Percentiles rank a stretch among this genome's conserved stretches.
phyloP scores from a whole-genome alignment of 35 echinoderm and acorn worm species.

The Eucidaris tribuloides region DNA sequence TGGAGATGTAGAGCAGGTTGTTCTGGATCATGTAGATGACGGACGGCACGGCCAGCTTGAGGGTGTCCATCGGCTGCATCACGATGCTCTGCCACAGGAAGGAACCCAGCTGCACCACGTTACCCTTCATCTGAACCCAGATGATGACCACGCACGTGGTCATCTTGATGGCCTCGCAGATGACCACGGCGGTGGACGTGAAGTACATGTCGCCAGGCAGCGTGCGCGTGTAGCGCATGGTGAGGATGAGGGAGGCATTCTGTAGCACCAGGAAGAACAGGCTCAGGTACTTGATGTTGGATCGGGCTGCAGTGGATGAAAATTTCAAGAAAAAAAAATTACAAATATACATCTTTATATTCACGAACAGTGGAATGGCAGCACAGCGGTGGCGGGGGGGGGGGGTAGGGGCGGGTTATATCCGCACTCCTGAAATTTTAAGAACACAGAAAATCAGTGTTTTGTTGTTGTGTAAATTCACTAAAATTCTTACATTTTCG shows the following conservation, averaged over 20 bases:
- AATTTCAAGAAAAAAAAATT: slow-evolving; percentile 1
- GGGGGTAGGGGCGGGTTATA: no score
- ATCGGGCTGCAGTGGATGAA: neutral
- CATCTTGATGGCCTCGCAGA: slow-evolving; percentile 83
- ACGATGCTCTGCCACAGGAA: slow-evolving; percentile 58
- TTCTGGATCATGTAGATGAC: slow-evolving; percentile 92
- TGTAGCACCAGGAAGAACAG: slow-evolving; percentile 79
- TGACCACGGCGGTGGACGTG: slow-evolving; percentile 66
- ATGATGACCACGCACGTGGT: slow-evolving; percentile 73
- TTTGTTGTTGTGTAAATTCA: no score
- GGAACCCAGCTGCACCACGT: slow-evolving; percentile 5
- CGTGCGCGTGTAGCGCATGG: slow-evolving; percentile 91
- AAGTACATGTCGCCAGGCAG: slow-evolving; percentile 73
- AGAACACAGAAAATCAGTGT: no score
- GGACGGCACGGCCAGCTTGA: slow-evolving; percentile 80
- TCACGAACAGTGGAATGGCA: no score
- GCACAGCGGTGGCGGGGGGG: no score
- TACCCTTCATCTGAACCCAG: slow-evolving; percentile 42
- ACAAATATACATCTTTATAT: no score
- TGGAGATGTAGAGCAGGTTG: slow-evolving; percentile 77
- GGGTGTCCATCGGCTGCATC: slow-evolving; percentile 57
- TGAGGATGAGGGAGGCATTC: slow-evolving; percentile 86
- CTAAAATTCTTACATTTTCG: no score
- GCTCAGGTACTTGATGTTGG: slow-evolving; percentile 86
- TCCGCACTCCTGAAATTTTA: no score